Percentiles rank a stretch among this genome's conserved stretches.
phyloP scores from a whole-genome alignment of 2,888 invertebrate genomes.

The Eupithecia tripunctaria region DNA sequence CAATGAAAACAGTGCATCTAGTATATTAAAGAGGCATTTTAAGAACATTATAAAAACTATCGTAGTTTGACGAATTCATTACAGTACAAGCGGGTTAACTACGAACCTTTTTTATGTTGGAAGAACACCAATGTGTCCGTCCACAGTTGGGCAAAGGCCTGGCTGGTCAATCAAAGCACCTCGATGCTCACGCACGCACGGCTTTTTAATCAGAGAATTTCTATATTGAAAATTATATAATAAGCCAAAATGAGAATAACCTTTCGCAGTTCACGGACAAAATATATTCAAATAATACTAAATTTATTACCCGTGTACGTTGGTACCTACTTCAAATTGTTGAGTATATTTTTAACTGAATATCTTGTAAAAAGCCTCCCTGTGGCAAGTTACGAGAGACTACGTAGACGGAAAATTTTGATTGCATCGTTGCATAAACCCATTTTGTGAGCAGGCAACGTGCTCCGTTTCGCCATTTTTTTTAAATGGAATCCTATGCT shows the following conservation, averaged over 20 bases:
- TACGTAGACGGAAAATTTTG: conserved; percentile 27
- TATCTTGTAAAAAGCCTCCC: conserved; percentile 25
- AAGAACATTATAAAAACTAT: no score
- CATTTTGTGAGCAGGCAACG: conserved; percentile 14
- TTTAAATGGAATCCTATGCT: neutral
- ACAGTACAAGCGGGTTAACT: no score
- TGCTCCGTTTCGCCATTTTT: neutral
- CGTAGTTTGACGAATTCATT: no score
- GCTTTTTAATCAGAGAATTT: neutral
- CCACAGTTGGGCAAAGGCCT: no score
- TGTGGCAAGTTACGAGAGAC: conserved; percentile 23
- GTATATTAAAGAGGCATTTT: no score
- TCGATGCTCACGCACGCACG: no score
- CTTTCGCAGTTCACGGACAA: no score
- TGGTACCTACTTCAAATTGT: neutral
- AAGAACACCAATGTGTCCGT: no score
- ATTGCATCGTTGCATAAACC: conserved; percentile 30
- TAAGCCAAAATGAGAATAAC: no score
- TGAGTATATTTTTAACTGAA: conserved; percentile 30
- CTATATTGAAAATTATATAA: neutral
- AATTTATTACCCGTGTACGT: neutral
- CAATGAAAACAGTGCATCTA: neutral
- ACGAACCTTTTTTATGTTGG: no score
- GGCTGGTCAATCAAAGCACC: no score
- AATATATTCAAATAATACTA: neutral